Evolutionary conservation across 2,113 vertebrate genomes (phyloP), one percentile per base, ranked within the genome.

Genomic region (Diadophis punctatus): DNA sequence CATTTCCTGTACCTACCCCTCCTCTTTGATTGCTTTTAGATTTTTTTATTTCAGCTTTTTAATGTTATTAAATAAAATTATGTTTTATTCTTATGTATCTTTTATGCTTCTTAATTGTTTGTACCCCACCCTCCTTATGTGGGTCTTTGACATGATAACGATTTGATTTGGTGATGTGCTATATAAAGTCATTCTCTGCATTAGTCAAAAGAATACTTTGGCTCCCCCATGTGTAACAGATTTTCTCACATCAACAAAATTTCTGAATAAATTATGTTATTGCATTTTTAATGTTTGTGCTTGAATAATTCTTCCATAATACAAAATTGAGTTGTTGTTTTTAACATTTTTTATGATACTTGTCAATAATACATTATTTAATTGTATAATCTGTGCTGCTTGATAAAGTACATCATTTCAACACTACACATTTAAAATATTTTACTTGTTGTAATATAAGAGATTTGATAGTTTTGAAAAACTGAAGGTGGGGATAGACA

Each of bases 211-310:
- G 95, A 95, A 94, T 89, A 93, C 96, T 95, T 95, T 91, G 96
- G 96, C 96, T 97, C 95, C 96, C 96, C 95, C 96, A 16, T 90
- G 95, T 55, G 96, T 96, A 91, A 90, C 91, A 94, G 87, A 90
- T 60, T 91, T 53, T 2, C 49, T 7, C 9, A 14, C 91, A 74
- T 92, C 52, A 2, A 84, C 1, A 27, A 48, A 34, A 80, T 34
- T 91, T 87, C 92, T 86, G 20, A 93, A 49, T 0, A 74, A 8
- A 91, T 84, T 56, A 53, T 84, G n/a, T 80, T 84, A 6, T 30
- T 14, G 1, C 25, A 3, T 84, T 0, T 25, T 90, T 89, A 11
- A 60, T 43, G 4, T 8, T 39, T 52, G n/a, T 88, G 30, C 12
- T 43, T 85, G 48, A 30, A 9, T 48, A 23, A 48, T 80, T 60